Base-by-base conservation (phyloP, 2,797 vertebrate species). In the Clamator glandarius region DNA sequence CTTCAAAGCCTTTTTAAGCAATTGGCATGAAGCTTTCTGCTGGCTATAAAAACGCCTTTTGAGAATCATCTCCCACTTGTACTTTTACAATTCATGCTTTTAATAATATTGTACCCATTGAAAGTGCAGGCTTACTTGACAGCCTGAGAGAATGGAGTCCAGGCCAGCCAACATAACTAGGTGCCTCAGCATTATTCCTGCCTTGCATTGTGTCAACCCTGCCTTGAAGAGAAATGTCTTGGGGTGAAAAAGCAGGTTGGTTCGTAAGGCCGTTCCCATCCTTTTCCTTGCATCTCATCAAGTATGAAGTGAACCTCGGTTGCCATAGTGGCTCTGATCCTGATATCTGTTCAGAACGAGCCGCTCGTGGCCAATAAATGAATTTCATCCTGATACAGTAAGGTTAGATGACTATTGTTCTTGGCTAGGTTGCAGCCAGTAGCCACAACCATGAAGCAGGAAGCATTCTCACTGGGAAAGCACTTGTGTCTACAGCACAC, bases 1-100 rank as follows among this genome's bases (percentile, higher is more conserved):
- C 91, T 92, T 97, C 95, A 96, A 92, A 87, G 57, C 52, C 80
- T 91, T 93, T 96, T 91, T 33, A 94, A 92, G 92, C 63, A 91
- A 78, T 28, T 95, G 87, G 70, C 89, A 87, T 42, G 58, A 91
- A 91, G 73, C 41, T 66, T 91, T 88, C 79, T 88, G 80, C 63
- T 82, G 63, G 63, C 87, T 96, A 50, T 64, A 84, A 84, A 91
- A 93, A 82, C 25, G 85, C 20, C 84, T 84, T 91, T 79, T 94
- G 79, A 93, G 87, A 96, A 93, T 87, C 67, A 90, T 91, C 55
- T 97, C 70, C 61, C 87, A 82, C 78, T 96, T 77, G 59, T 84
- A 67, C 70, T 92, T 84, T 51, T 23, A 80, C 46, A 82, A 79
- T 92, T 94, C 54, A 46, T 50, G 48, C 50, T 93, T 96, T 86